Conservation (phyloP, 2,797 vertebrate species). For the Nannoperca obscura region DNA sequence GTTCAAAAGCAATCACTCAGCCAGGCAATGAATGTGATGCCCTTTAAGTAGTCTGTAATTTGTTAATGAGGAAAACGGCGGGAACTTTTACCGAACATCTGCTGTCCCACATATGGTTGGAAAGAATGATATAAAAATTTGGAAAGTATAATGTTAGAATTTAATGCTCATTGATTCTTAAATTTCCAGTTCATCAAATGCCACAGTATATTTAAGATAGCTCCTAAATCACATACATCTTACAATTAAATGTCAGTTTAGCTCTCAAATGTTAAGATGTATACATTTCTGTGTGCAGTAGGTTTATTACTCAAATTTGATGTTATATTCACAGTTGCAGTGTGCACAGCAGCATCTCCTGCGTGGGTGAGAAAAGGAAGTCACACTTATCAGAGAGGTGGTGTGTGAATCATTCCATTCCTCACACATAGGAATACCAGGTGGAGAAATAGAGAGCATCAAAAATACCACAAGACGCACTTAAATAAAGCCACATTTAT, state of each 20-base stretch:
- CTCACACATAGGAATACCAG: constrained; percentile 72
- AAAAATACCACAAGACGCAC: constrained; percentile 51
- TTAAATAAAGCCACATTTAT: constrained; percentile 55
- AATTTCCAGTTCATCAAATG: constrained; percentile 15
- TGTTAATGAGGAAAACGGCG: constrained; percentile 60
- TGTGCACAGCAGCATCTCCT: constrained; percentile 66
- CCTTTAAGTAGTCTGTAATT: constrained; percentile 64
- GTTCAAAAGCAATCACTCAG: constrained; percentile 69
- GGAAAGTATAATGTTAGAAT: background rate
- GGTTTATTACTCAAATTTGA: constrained; percentile 52
- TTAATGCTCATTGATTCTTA: background rate
- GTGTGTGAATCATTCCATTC: constrained; percentile 77
- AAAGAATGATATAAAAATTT: constrained; percentile 22
- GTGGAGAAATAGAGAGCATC: constrained; percentile 67
- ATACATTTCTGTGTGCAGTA: constrained; percentile 31
- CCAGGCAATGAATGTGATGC: constrained; percentile 56
- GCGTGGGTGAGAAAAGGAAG: constrained; percentile 81
- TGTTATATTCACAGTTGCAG: constrained; percentile 65
- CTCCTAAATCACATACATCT: background rate
- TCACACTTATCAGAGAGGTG: constrained; percentile 77
- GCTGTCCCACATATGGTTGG: constrained; percentile 22
- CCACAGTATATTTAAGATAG: background rate
- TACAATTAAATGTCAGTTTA: constrained; percentile 11
- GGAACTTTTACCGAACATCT: constrained; percentile 43
- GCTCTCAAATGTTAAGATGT: constrained; percentile 24